Evolutionary conservation across 2,888 invertebrate species (phyloP).

Genomic region (Willowsia nigromaculata): DNA sequence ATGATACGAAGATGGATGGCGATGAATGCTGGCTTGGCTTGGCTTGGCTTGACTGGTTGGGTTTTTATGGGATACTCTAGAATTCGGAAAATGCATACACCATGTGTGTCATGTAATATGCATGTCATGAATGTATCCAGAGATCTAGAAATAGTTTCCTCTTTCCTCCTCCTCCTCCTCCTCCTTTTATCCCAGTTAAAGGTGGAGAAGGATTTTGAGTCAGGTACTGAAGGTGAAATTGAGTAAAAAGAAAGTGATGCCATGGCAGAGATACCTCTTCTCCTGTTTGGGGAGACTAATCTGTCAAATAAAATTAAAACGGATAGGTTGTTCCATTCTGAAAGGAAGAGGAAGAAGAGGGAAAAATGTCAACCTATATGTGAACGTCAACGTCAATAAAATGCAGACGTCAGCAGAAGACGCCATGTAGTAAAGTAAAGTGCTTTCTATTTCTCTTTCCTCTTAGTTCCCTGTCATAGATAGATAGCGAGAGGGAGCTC

Average conservation of each 20-base stretch:
- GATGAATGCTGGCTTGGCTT: neutral
- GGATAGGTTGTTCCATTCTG: constrained; percentile 43
- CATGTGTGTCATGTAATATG: constrained; percentile 33
- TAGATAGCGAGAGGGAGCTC: too few relatives aligned
- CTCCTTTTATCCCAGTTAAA: neutral
- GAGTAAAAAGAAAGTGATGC: constrained; percentile 23
- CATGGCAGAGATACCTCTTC: neutral
- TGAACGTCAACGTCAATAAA: constrained; percentile 50
- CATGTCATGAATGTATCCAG: constrained; percentile 28
- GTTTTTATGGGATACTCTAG: constrained; percentile 5
- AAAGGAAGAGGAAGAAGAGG: neutral
- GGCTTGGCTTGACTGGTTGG: neutral
- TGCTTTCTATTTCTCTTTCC: constrained; percentile 6
- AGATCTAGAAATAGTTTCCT: neutral
- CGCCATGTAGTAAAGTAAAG: constrained; percentile 29
- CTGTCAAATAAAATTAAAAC: constrained; percentile 70
- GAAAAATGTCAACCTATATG: constrained; percentile 61
- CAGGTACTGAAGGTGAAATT: constrained; percentile 52
- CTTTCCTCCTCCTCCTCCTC: neutral
- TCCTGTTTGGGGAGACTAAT: constrained; percentile 37
- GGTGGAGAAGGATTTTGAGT: constrained; percentile 10
- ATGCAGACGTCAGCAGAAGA: constrained; percentile 64
- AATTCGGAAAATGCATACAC: constrained; percentile 1
- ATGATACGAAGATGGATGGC: neutral
- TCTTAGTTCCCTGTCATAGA: neutral